Evolutionary conservation across 2,797 vertebrate genomes (phyloP), one percentile per base, ranked within the genome.

Genomic region (Cichlasoma orientale): DNA sequence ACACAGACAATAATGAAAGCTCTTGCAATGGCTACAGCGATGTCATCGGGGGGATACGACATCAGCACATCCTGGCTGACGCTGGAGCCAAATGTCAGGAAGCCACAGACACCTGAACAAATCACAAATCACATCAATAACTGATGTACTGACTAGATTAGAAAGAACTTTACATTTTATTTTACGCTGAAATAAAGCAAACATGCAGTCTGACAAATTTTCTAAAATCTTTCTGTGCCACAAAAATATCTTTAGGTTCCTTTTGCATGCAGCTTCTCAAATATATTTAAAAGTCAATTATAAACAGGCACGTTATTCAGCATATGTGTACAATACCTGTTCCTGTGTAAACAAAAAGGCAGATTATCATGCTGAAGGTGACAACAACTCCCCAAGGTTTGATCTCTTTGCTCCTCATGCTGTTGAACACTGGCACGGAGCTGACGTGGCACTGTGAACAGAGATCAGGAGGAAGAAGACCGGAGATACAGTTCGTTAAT

Each of bases 371-470:
- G 91, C 97, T 96, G 0, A 95, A 90, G 0, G 97, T 98, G 82
- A 99, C 98, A 2, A 99, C 98, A 0, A 93, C 68, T 0, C 97
- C 97, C 98, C 98, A 99, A 0, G 97, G 95, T 89, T 95, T 96
- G 81, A 99, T 91, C 77, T 96, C 94, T 0, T 96, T 97, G 75
- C 72, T 96, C 86, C 85, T 96, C 98, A 99, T 99, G 94, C 98
- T 99, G 95, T 98, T 97, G 83, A 98, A 99, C 89, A 99, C 97
- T 0, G 98, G 98, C 74, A 99, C 98, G 0, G 96, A 97, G 94
- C 98, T 99, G 88, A 99, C 97, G 0, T 99, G 98, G 91, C 98
- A 99, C 98, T 99, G 92, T 19, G 27, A 53, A 56, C 31, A 72
- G 38, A 84, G 10, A 68, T 16, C 44, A 53, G 55, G 31, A 41